These are phyloP conservation scores for Lasioglossum lativentre DNA, from an alignment of 2,888 invertebrate genomes.

Conservation along the genomic window DNA sequence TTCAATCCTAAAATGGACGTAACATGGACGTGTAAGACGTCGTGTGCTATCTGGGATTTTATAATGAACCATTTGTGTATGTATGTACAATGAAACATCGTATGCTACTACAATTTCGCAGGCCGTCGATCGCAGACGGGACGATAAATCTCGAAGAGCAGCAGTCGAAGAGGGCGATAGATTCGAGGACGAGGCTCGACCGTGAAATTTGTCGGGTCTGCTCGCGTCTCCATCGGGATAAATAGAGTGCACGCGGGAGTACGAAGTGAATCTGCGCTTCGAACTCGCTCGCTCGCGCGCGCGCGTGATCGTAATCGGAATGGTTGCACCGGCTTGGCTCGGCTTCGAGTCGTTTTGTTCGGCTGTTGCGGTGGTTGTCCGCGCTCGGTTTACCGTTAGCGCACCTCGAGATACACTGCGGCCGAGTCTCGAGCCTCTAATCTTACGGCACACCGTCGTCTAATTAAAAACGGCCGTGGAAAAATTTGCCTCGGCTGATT, in stretches of 20 bases:
- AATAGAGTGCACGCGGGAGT: background rate
- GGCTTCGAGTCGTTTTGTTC: conserved; percentile 42
- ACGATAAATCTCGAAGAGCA: background rate
- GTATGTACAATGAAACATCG: background rate
- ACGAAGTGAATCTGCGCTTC: conserved; percentile 17
- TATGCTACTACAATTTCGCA: background rate
- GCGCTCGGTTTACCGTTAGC: conserved; percentile 76
- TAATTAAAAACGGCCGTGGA: conserved; percentile 56
- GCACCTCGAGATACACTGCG: conserved; percentile 46
- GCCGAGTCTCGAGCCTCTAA: conserved; percentile 52
- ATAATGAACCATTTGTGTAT: background rate
- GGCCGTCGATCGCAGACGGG: background rate
- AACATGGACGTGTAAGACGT: too few relatives aligned
- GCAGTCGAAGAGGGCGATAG: background rate
- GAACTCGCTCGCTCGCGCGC: conserved; percentile 1
- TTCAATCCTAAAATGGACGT: too few relatives aligned
- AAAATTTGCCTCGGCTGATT: conserved; percentile 54
- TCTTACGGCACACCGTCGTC: conserved; percentile 62
- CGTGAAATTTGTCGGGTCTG: conserved; percentile 19
- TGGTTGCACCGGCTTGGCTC: conserved; percentile 34
- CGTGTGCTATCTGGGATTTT: too few relatives aligned
- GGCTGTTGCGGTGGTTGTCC: conserved; percentile 58
- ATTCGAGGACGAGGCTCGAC: background rate
- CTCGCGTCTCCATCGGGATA: background rate
- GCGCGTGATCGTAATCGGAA: conserved; percentile 52